Base-by-base conservation (phyloP, 1,140 invertebrate genomes). In the Nilaparvata lugens region DNA sequence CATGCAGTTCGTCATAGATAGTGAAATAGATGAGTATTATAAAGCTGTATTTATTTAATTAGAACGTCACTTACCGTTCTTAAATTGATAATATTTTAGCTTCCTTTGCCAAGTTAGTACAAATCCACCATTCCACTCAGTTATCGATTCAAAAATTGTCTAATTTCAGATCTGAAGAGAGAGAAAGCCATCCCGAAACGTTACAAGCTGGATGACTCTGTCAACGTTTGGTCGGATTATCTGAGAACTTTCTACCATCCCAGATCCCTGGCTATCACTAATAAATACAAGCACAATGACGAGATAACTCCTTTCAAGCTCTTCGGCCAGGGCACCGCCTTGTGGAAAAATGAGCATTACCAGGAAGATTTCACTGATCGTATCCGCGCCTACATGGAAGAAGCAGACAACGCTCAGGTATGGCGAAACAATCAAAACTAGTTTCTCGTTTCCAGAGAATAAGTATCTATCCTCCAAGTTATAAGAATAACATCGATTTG, bases 191-290 rank as follows among this genome's bases (percentile, higher is more conserved):
- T 35, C n/a, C 42, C 54, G 18, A 79, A 81, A 66, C 63, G 78
- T n/a, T 82, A 82, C 65, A 70, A 83, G 65, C 74, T 88, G 55
- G 83, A 91, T 53, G 70, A 80, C 24, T 72, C 79, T 57, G 78
- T 86, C 1, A 79, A 80, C 24, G 85, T 85, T 28, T 95, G 92
- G 92, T 86, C 86, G 1, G 91, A 95, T 75, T 94, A 79, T 73
- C 72, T 93, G 1, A 82, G 86, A 68, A 79, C 84, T 0, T 78
- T 85, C 66, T 86, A 88, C 69, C 89, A 94, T 79, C 83, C 88
- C 5, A 80, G 87, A 63, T 84, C 84, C 23, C 71, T 92, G 1
- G 85, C 85, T 70, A 69, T 90, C 18, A 71, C 93, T 1, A 83
- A 85, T 58, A 80, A 89, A 60, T 87, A 87, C 73, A 72, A 81